Evolutionary conservation across 2,797 vertebrate species (phyloP).

Genomic region (Pelodytes ibericus): DNA sequence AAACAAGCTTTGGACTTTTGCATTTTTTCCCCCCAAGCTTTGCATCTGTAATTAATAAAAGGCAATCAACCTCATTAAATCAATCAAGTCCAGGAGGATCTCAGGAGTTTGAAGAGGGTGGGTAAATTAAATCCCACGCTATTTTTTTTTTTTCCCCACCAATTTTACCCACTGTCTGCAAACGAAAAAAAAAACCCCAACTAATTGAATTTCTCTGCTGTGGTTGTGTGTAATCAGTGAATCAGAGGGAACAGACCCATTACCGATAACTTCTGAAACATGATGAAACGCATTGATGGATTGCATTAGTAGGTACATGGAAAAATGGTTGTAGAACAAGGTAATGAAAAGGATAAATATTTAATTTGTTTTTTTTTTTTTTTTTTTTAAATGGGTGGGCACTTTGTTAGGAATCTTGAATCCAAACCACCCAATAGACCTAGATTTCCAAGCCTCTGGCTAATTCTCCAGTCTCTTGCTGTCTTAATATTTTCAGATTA

Average conservation of each 20-base stretch:
- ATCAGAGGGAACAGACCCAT: slow-evolving; percentile 24
- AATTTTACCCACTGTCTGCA: slow-evolving; percentile 66
- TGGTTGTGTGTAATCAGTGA: slow-evolving; percentile 38
- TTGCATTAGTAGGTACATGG: not conserved
- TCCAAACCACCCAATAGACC: no score
- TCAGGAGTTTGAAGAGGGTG: slow-evolving; percentile 64
- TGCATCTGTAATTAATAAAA: slow-evolving; percentile 79
- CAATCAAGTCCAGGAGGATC: slow-evolving; percentile 79
- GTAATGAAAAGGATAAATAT: not conserved
- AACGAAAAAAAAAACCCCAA: no score
- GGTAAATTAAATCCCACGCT: slow-evolving; percentile 72
- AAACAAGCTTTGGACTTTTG: slow-evolving; percentile 79
- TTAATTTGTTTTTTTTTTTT: no score
- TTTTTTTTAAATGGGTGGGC: no score
- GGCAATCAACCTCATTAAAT: slow-evolving; percentile 81
- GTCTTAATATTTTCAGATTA: no score
- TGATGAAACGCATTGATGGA: slow-evolving; percentile 7
- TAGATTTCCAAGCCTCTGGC: no score
- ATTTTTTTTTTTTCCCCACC: slow-evolving; percentile 68
- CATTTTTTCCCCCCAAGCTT: slow-evolving; percentile 67
- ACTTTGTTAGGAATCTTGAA: no score
- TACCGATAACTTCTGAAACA: slow-evolving; percentile 8
- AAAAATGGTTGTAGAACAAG: not conserved
- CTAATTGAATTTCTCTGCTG: slow-evolving; percentile 31
- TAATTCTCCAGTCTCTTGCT: no score